Percentiles rank a stretch among this genome's conserved stretches.
Evolutionary conservation across 1,140 invertebrate species (phyloP).

Genomic region (Armadillidium nasatum): DNA sequence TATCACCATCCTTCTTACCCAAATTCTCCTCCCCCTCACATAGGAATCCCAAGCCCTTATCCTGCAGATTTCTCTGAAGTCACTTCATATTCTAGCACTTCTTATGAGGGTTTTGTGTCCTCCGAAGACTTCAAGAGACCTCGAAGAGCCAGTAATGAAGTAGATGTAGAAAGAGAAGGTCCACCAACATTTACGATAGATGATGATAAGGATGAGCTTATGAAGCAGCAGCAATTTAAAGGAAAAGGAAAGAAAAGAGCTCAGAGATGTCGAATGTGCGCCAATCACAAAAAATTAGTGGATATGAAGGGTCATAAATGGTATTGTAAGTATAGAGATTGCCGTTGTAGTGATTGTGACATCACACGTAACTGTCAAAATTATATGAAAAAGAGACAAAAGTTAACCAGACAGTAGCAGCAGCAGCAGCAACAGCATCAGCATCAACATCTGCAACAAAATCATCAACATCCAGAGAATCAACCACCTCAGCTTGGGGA

Average conservation of each 20-base stretch:
- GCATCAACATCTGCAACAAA: not conserved
- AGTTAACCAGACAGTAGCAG: slow-evolving; percentile 36
- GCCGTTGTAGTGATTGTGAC: slow-evolving; percentile 32
- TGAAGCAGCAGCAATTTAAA: not conserved
- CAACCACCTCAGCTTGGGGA: not conserved
- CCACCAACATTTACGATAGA: not conserved
- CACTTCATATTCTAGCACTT: not conserved
- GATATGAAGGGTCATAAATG: slow-evolving; percentile 42
- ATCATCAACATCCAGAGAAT: slow-evolving; percentile 3
- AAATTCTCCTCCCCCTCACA: not conserved
- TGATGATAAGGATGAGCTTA: not conserved
- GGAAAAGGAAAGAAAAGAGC: not conserved
- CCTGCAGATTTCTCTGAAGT: not conserved
- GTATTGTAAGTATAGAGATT: slow-evolving; percentile 33
- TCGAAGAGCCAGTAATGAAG: not conserved
- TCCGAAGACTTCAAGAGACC: not conserved
- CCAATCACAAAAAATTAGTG: slow-evolving; percentile 35
- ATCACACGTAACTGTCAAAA: slow-evolving; percentile 39
- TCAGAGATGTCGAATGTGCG: slow-evolving; percentile 36
- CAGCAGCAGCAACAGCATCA: slow-evolving; percentile 26
- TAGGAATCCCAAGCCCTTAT: not conserved
- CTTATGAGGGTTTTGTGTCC: not conserved
- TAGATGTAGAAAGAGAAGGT: not conserved
- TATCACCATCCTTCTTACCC: not conserved
- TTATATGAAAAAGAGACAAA: slow-evolving; percentile 34